These are phyloP conservation scores for Boleophthalmus pectinirostris DNA, from an alignment of 2,113 vertebrate genomes.

Conservation along the genomic window DNA sequence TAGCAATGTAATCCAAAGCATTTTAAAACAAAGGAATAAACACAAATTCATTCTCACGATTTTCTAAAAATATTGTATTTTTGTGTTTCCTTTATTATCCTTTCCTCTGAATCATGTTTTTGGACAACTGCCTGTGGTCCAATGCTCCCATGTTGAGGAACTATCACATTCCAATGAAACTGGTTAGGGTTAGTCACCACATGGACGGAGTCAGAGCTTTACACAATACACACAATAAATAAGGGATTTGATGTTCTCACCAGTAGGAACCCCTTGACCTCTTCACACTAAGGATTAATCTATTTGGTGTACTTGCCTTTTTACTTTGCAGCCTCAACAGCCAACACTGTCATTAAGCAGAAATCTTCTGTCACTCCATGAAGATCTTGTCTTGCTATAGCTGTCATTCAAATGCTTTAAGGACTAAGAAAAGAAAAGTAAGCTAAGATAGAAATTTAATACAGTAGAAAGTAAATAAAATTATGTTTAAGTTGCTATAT, in stretches of 20 bases:
- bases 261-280: neutral
- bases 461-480: neutral
- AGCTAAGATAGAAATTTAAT: neutral
- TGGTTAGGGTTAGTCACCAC: slow-evolving; percentile 22
- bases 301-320: slow-evolving; percentile 38
- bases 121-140: slow-evolving; percentile 20
- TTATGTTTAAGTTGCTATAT: slow-evolving; percentile 7
- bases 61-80: slow-evolving; percentile 8
- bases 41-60: neutral
- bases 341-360: slow-evolving; percentile 31
- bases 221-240: slow-evolving; percentile 1
- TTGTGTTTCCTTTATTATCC: slow-evolving; percentile 42
- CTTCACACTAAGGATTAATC: neutral
- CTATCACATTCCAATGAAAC: slow-evolving; percentile 45
- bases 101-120: slow-evolving; percentile 33
- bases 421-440: neutral
- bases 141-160: slow-evolving; percentile 10
- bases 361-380: slow-evolving; percentile 9
- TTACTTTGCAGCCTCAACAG: slow-evolving; percentile 38
- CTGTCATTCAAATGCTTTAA: slow-evolving; percentile 31
- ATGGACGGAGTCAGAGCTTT: slow-evolving; percentile 1
- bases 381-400: slow-evolving; percentile 28
- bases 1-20: neutral
- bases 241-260: neutral
- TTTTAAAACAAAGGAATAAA: slow-evolving; percentile 30